These are phyloP conservation scores for Phaethornis superciliosus DNA, from an alignment of 2,113 vertebrate genomes.

Conservation along the genomic window DNA sequence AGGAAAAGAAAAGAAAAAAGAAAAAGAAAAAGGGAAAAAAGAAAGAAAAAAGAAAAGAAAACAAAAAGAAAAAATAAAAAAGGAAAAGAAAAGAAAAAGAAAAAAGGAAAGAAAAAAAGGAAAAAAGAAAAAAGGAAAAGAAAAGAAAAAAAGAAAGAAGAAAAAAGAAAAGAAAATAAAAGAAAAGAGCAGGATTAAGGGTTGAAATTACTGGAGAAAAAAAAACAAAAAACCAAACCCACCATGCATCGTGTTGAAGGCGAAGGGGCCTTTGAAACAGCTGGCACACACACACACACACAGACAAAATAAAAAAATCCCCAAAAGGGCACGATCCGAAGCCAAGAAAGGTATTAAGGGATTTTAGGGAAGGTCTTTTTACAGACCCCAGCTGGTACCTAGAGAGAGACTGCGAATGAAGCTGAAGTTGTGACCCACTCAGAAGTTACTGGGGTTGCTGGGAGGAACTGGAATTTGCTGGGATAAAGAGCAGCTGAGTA, in stretches of 20 bases:
- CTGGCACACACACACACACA: background rate
- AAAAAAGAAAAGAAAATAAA: background rate
- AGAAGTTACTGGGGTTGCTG: background rate
- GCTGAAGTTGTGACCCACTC: background rate
- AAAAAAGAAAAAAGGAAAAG: too few species aligned
- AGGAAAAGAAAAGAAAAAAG: too few species aligned
- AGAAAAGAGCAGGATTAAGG: background rate
- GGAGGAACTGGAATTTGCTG: background rate
- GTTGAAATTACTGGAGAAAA: background rate
- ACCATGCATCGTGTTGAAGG: rapidly evolving
- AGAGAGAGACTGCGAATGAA: background rate
- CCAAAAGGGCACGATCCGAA: rapidly evolving
- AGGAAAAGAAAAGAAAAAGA: too few species aligned
- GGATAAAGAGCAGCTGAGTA: background rate
- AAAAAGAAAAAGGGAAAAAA: too few species aligned
- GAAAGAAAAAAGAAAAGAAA: too few species aligned
- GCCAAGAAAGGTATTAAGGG: background rate
- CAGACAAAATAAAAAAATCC: too few species aligned
- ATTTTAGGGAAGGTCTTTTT: background rate
- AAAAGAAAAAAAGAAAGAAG: too few species aligned
- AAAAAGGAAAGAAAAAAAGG: too few species aligned
- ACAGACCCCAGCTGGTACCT: rapidly evolving
- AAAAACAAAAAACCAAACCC: background rate
- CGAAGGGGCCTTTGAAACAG: background rate
- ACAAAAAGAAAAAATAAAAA: too few species aligned